Conservation (phyloP, 92 coral and sea anemone genomes). For the Porites cylindrica region DNA sequence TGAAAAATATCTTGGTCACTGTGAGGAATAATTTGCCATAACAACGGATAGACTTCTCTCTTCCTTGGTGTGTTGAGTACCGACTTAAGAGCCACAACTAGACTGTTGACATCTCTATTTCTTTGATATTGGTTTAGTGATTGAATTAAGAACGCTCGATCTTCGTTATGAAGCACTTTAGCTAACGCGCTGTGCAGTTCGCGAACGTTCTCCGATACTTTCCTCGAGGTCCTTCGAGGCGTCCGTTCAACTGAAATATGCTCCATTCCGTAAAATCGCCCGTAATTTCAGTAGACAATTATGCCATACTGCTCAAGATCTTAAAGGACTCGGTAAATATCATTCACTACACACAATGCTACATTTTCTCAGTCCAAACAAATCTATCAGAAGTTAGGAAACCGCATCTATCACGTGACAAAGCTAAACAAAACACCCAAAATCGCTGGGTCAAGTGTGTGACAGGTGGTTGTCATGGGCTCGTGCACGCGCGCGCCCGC, state of each 20-base stretch:
- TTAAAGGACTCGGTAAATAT: not conserved
- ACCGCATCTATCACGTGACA: constrained; percentile 32
- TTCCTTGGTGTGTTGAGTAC: constrained; percentile 82
- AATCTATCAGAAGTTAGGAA: constrained; percentile 5
- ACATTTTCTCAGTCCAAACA: constrained; percentile 28
- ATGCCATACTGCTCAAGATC: not conserved
- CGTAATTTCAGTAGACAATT: not conserved
- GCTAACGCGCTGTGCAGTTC: constrained; percentile 68
- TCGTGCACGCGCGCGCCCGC: not conserved
- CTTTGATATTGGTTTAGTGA: constrained; percentile 89
- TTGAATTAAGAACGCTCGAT: constrained; percentile 83
- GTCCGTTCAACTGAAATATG: constrained; percentile 12
- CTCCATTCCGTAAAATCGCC: not conserved
- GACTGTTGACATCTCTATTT: constrained; percentile 76
- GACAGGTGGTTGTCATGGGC: constrained; percentile 20
- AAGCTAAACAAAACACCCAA: not conserved
- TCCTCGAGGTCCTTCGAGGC: constrained; percentile 42
- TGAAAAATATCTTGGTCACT: constrained; percentile 75
- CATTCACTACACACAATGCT: not conserved
- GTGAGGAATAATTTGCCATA: constrained; percentile 83
- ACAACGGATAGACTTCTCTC: constrained; percentile 89
- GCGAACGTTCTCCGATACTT: constrained; percentile 84
- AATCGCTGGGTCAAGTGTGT: not conserved
- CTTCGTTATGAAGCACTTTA: constrained; percentile 76
- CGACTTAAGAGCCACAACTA: constrained; percentile 73